Evolutionary conservation across 2,113 vertebrate species (phyloP).

Genomic region (Prionailurus viverrinus): DNA sequence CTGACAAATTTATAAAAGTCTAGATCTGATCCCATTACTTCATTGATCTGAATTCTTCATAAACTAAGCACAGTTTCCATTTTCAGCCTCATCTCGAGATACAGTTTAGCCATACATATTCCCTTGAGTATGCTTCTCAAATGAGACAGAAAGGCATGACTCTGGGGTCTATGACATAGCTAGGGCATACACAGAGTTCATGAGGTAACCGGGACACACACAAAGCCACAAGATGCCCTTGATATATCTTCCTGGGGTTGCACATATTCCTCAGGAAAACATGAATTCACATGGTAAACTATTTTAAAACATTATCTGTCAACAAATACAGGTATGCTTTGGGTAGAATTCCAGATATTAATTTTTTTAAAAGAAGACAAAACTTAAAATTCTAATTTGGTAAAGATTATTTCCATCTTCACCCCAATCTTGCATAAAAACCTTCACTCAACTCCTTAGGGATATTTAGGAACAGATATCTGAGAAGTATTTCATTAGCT

Average conservation of each 20-base stretch:
- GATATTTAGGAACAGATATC: not conserved
- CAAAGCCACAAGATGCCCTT: not conserved
- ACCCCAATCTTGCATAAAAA: slow-evolving; percentile 26
- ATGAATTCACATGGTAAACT: not conserved
- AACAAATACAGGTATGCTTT: not conserved
- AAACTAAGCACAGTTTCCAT: not conserved
- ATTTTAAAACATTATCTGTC: slow-evolving; percentile 20
- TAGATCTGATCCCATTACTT: not conserved
- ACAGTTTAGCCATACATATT: not conserved
- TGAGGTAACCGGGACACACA: not conserved
- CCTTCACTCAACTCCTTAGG: not conserved
- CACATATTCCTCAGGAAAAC: not conserved
- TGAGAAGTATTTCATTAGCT: not conserved
- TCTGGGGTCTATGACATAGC: not conserved
- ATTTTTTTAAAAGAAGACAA: slow-evolving; percentile 12
- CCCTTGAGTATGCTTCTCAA: not conserved
- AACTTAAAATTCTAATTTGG: not conserved
- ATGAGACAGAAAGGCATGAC: not conserved
- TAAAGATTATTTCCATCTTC: slow-evolving; percentile 43
- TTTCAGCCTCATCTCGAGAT: not conserved
- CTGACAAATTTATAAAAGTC: slow-evolving; percentile 29
- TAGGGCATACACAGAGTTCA: not conserved
- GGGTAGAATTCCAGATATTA: not conserved
- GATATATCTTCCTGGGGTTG: not conserved
- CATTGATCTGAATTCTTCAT: slow-evolving; percentile 11